These are phyloP conservation scores for Leptopilina myrica DNA, from an alignment of 2,888 invertebrate species.

Conservation along the genomic window DNA sequence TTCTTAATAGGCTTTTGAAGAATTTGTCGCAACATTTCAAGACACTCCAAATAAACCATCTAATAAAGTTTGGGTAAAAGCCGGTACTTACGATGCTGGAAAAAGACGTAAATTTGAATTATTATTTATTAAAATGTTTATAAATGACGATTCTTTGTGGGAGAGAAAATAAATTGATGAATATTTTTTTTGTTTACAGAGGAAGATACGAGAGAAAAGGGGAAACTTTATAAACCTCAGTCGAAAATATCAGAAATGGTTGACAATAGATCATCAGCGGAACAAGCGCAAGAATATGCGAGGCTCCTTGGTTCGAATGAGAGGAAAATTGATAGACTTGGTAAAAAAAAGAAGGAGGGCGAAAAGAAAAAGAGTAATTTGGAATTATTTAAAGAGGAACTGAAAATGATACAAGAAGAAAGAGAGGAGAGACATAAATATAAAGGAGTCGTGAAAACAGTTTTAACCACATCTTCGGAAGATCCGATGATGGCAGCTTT, in stretches of 20 bases:
- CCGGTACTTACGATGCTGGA: constrained; percentile 97
- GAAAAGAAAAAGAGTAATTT: constrained; percentile 97
- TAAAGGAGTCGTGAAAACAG: constrained; percentile 84
- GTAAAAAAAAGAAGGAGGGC: constrained; percentile 84
- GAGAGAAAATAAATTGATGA: not conserved
- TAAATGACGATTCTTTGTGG: too few species aligned
- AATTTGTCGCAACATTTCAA: constrained; percentile 98
- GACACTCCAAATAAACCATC: constrained; percentile 87
- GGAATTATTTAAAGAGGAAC: constrained; percentile 98
- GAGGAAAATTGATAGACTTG: constrained; percentile 81
- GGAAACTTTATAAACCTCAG: constrained; percentile 94
- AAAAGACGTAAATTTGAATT: constrained; percentile 84
- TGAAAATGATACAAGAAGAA: constrained; percentile 98
- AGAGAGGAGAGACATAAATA: constrained; percentile 96
- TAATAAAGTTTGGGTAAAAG: constrained; percentile 97
- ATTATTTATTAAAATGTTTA: not conserved
- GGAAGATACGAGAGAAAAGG: constrained; percentile 92
- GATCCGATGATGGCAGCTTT: constrained; percentile 74
- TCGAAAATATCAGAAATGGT: constrained; percentile 84
- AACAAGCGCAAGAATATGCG: constrained; percentile 84
- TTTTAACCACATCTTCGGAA: constrained; percentile 69
- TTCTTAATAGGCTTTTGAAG: constrained; percentile 88
- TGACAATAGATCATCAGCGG: constrained; percentile 79
- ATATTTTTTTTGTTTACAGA: constrained; percentile 78
- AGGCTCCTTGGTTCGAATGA: constrained; percentile 81